Evolutionary conservation across 2,888 invertebrate species (phyloP).

Genomic region (Epinotia nisella): DNA sequence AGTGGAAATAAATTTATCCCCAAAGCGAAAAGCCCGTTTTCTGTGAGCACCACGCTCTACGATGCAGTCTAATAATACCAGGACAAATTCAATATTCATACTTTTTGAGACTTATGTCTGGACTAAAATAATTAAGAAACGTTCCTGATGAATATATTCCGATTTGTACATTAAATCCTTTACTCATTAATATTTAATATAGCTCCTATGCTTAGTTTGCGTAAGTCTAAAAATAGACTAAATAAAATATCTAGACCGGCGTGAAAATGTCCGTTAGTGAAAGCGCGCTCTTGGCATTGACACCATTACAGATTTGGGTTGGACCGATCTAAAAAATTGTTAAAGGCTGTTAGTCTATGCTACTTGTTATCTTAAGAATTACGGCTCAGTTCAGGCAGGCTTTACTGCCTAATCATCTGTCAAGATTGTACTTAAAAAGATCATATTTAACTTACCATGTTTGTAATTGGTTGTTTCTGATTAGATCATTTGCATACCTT

Average conservation of each 20-base stretch:
- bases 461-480: background rate
- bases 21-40: too few species aligned
- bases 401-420: too few species aligned
- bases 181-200: background rate
- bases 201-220: background rate
- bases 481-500: background rate
- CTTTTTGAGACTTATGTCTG: too few species aligned
- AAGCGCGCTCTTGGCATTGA: constrained; percentile 44
- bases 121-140: too few species aligned
- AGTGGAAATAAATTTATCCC: too few species aligned
- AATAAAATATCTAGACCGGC: constrained; percentile 36
- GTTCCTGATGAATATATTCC: background rate
- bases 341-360: background rate
- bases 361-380: background rate
- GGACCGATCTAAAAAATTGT: constrained; percentile 37
- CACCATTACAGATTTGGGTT: constrained; percentile 42
- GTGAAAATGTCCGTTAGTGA: constrained; percentile 40
- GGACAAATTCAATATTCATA: too few species aligned
- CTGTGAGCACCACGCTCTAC: too few species aligned
- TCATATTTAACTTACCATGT: too few species aligned
- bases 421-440: too few species aligned
- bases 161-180: background rate
- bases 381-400: too few species aligned
- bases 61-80: too few species aligned
- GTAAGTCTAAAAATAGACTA: constrained; percentile 31